Percentiles rank a stretch among this genome's conserved stretches.
Conservation (phyloP, 2,888 invertebrate species). For the Mythimna loreyi region DNA sequence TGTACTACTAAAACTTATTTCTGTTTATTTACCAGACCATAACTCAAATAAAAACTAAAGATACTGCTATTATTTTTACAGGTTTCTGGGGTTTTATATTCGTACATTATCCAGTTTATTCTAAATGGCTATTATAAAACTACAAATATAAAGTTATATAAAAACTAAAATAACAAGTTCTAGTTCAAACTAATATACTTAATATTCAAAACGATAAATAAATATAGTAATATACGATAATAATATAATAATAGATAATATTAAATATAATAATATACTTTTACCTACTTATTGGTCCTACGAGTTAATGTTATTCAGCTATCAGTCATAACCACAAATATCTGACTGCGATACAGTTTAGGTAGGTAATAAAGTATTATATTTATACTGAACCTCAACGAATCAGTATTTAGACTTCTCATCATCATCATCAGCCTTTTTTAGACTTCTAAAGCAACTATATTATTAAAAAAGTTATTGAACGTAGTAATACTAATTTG, state of each 20-base stretch:
- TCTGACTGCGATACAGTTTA: background rate
- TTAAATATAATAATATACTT: no score
- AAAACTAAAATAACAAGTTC: background rate
- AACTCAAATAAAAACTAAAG: no score
- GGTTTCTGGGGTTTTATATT: background rate
- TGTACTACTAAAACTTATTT: background rate
- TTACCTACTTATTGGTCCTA: background rate
- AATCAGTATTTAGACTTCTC: no score
- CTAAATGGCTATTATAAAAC: conserved; percentile 2
- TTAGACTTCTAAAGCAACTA: no score
- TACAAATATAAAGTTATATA: background rate
- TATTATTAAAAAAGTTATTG: no score
- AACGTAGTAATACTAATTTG: no score
- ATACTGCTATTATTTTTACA: background rate
- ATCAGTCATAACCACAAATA: background rate
- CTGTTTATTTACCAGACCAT: no score
- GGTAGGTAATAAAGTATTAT: background rate
- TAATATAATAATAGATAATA: no score
- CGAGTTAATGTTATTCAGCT: conserved; percentile 1
- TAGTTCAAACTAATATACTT: background rate
- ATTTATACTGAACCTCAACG: no score
- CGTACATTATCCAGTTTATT: background rate
- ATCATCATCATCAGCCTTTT: no score
- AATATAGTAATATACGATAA: no score
- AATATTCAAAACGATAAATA: background rate